phyloP scores from a whole-genome alignment of 1,140 invertebrate genomes.

The Augochlora pura region DNA sequence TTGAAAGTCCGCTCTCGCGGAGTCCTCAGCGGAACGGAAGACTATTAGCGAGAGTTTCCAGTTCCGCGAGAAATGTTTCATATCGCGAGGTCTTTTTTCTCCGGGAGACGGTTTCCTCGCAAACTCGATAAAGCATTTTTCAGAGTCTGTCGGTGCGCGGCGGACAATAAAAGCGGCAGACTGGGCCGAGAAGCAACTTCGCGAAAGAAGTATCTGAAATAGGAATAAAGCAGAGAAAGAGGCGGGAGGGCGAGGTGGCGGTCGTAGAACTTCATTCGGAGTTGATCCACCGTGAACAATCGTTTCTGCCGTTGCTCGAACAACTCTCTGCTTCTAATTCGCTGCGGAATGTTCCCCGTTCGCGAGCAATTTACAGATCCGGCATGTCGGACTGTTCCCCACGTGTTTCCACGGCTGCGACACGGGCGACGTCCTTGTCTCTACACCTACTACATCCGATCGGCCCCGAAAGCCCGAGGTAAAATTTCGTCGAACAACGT shows the following conservation, averaged over 20 bases:
- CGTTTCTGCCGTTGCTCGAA: background rate
- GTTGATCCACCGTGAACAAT: constrained; percentile 18
- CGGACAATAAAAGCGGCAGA: constrained; percentile 15
- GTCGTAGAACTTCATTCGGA: constrained; percentile 41
- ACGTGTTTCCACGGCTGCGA: no score
- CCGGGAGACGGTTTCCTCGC: background rate
- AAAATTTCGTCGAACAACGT: constrained; percentile 16
- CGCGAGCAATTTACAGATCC: background rate
- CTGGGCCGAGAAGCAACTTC: background rate
- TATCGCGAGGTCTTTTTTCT: background rate
- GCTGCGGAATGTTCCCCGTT: background rate
- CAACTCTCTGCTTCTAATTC: background rate
- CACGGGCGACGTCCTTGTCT: no score
- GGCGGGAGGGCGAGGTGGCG: background rate
- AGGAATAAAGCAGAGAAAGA: background rate
- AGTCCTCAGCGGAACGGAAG: no score
- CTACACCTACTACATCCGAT: background rate
- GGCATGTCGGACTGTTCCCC: background rate
- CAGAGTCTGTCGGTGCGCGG: background rate
- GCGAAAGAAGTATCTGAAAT: background rate
- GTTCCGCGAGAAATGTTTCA: background rate
- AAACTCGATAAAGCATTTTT: constrained; percentile 1
- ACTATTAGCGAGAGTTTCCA: background rate
- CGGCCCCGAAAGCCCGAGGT: constrained; percentile 15
- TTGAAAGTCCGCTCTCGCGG: background rate